Conservation (phyloP, 2,113 vertebrate genomes). For the Aegypius monachus region DNA sequence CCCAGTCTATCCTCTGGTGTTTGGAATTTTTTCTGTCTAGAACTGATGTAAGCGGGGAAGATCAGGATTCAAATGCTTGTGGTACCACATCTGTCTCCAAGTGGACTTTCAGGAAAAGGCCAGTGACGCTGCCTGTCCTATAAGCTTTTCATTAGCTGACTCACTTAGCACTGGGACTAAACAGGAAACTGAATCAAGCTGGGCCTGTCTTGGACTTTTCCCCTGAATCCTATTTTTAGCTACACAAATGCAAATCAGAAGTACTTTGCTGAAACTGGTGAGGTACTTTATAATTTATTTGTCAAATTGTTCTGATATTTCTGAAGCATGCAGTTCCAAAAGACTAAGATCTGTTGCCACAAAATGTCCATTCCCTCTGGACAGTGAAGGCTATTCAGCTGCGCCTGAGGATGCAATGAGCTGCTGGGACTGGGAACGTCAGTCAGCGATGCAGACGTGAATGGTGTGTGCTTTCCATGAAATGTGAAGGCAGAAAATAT, state of each 20-base stretch:
- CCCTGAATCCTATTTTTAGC: constrained; percentile 25
- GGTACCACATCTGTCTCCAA: neutral
- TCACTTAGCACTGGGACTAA: constrained; percentile 21
- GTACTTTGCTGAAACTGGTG: neutral
- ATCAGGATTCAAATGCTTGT: neutral
- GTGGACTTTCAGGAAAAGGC: neutral
- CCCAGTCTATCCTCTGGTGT: neutral
- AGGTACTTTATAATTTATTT: constrained; percentile 40
- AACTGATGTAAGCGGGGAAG: neutral
- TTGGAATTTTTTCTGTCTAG: neutral
- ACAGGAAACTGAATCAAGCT: neutral
- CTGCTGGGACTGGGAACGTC: neutral
- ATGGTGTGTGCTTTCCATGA: neutral
- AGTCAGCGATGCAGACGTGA: neutral
- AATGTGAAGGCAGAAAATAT: neutral
- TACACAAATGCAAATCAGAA: constrained; percentile 5
- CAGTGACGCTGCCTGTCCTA: neutral
- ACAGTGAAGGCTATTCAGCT: neutral
- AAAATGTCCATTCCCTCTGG: neutral
- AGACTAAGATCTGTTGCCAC: neutral
- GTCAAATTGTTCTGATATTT: neutral
- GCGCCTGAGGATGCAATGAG: neutral
- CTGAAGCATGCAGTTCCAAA: neutral
- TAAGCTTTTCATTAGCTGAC: constrained; percentile 10
- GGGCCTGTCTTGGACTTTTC: constrained; percentile 10